Evolutionary conservation across 2,113 vertebrate species (phyloP), one percentile per base, ranked within the genome.

Genomic region (Pseudonaja textilis): DNA sequence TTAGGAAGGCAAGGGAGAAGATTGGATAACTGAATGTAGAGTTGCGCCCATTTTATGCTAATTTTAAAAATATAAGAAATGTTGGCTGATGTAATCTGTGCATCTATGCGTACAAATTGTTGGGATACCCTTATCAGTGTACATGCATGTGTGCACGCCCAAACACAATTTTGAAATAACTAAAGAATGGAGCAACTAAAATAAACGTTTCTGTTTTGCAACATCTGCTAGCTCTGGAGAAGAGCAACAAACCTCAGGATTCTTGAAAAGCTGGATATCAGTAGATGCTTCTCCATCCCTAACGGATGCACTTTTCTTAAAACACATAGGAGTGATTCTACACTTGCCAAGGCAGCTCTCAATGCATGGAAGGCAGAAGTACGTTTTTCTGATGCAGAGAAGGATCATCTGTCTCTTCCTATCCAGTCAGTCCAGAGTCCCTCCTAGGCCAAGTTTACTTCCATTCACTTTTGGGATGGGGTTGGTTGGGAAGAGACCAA

Each of bases 401-500:
- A n/a, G 16, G 89, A 50, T 61, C 57, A 16, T 42, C 26, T 4
- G 10, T 85, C 61, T 52, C 85, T 50, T 91, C 50, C 47, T 69
- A 55, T 11, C 47, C 4, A 50, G 12, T 50, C 61, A 54, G 1
- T 29, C 50, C 5, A 90, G 20, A 61, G 47, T 7, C 69, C 29
- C 22, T 52, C 59, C 26, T 61, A 29, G 42, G 55, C 39, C 56
- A 61, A 20, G 4, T 29, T 61, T 29, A 9, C 57, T n/a, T 5
- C 12, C 42, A 26, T 0, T 39, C 86, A 25, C 3, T 55, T 45
- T 1, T 0, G 23, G 0, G 0, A 1, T 14, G 59, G 26, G 45
- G 12, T 55, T 4, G 18, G 10, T 23, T 29, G 47, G 20, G 42
- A 16, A 26, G 29, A 16, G 45, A 54, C 25, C 42, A 16, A 61